Evolutionary conservation across 2,797 vertebrate genomes (phyloP), one percentile per base, ranked within the genome.

Genomic region (Chrosomus eos): DNA sequence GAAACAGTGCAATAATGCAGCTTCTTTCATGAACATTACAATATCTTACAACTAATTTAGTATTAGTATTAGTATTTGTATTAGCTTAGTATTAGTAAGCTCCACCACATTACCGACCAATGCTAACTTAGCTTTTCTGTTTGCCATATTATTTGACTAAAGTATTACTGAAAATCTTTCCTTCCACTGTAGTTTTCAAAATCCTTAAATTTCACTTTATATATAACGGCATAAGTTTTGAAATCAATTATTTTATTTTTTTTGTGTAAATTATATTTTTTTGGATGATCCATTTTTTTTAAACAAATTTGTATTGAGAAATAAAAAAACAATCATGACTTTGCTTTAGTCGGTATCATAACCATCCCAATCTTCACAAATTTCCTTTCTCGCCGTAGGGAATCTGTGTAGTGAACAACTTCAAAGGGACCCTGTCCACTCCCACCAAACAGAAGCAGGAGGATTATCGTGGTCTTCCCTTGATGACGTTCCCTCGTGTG

Each of bases 401-500:
- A 82, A 93, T 98, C 91, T 99, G 98, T 90, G 98, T 99, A 91
- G 97, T 99, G 86, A 98, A 98, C 95, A 99, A 99, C 93, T 99
- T 99, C 88, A 97, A 97, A 95, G 97, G 98, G 77, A 95, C 93
- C 60, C 96, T 97, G 84, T 95, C 94, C 73, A 89, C 94, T 76
- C 93, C 94, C 62, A 94, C 94, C 74, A 98, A 98, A 93, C 95
- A 95, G 92, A 99, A 99, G 93, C 94, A 95, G 1, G 98, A 99
- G 91, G 97, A 98, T 79, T 96, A 97, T 88, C 95, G 96, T 10
- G 97, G 97, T 75, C 94, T 98, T 68, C 97, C 98, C 0, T 91
- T 99, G 87, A 99, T 99, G 97, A 97, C 97, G 86, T 99, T 99
- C 92, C 98, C 98, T 28, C 97, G 97, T 87, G 97, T 99, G 89